These are phyloP conservation scores for Silvanus unidentatus DNA, from an alignment of 2,888 invertebrate species.

Conservation along the genomic window DNA sequence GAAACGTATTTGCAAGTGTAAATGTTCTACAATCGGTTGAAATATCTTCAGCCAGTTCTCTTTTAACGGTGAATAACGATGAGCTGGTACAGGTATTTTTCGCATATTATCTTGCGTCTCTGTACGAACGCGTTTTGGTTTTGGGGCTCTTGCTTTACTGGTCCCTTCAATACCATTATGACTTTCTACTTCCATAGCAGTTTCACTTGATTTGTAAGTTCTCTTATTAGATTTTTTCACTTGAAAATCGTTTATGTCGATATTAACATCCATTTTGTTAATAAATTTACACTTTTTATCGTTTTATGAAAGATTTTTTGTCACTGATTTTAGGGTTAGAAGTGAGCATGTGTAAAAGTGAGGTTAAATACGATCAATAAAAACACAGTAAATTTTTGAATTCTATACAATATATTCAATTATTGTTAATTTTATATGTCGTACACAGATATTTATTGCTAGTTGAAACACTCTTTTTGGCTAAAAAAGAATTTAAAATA, in stretches of 20 bases:
- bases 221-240: conserved; percentile 53
- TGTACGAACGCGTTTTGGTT: conserved; percentile 27
- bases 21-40: conserved; percentile 91
- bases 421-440: too few relatives aligned
- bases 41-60: conserved; percentile 97
- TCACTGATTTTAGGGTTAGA: too few relatives aligned
- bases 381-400: too few relatives aligned
- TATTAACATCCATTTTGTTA: conserved; percentile 47
- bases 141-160: conserved; percentile 32
- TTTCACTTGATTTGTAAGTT: conserved; percentile 49
- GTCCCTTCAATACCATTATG: conserved; percentile 59
- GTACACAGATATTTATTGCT: too few relatives aligned
- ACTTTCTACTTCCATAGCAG: conserved; percentile 62
- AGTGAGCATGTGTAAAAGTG: too few relatives aligned
- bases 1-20: conserved; percentile 89
- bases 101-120: conserved; percentile 52
- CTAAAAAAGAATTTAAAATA: too few relatives aligned
- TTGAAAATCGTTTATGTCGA: conserved; percentile 51
- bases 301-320: too few relatives aligned
- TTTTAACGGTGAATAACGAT: conserved; percentile 90
- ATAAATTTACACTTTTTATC: too few relatives aligned
- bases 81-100: conserved; percentile 84
- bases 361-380: too few relatives aligned
- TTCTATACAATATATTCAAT: too few relatives aligned
- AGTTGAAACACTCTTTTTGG: too few relatives aligned